Evolutionary conservation across 2,113 vertebrate genomes (phyloP), one percentile per base, ranked within the genome.

Genomic region (Pholis gunnellus): DNA sequence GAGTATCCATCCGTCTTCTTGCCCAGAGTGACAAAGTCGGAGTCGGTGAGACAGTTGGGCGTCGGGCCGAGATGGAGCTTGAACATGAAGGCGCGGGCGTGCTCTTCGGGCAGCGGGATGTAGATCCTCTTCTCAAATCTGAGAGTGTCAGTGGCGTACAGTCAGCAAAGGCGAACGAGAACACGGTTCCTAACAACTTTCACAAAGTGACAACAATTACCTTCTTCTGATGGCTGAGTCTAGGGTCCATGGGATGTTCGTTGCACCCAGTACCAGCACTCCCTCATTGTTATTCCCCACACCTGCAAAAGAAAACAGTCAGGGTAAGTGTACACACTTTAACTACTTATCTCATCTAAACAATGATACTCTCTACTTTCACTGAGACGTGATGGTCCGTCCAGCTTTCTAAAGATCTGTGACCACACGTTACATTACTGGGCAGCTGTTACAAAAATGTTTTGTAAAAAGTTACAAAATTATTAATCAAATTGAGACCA

Each of bases 41-140:
- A 83, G 0, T 99, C 98, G 0, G 64, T 82, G 5, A 99, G 94
- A 31, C 81, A 89, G 92, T 93, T 96, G 29, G 96, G 96, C 1
- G 98, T 99, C 40, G 95, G 90, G 27, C 97, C 98, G 67, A 99
- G 94, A 78, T 99, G 96, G 74, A 99, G 95, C 82, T 95, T 98
- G 91, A 99, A 99, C 97, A 99, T 99, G 22, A 96, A 96, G 85
- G 95, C 74, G 63, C 97, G 97, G 48, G 98, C 98, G 0, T 97
- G 97, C 64, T 97, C 96, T 87, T 99, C 98, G 3, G 98, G 98
- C 89, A 99, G 95, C 25, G 98, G 97, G 90, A 99, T 99, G 91
- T 97, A 99, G 94, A 99, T 99, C 56, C 97, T 96, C 79, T 99
- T 99, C 94, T 99, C 98, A 95, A 99, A 99, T 92, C 98, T 99